Base-by-base conservation (phyloP, 2,888 invertebrate genomes). In the Ormyrus thymus region DNA sequence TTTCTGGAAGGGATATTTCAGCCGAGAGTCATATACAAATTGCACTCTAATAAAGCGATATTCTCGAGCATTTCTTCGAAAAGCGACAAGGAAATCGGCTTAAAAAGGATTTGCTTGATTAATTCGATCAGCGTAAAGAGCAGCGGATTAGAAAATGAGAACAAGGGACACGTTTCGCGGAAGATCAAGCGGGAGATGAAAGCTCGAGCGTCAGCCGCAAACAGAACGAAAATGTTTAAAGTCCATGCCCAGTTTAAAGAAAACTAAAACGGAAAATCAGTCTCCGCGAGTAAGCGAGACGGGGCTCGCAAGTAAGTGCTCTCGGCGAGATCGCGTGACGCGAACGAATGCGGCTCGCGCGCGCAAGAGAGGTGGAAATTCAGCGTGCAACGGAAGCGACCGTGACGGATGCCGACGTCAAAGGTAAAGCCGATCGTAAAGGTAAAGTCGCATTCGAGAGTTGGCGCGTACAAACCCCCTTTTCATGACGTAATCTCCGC, bases 401-500 rank as follows among this genome's bases (percentile, higher is more conserved):
- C 79, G 77, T 84, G 84, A 85, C 83, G 82, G 80, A 85, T 85
- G 79, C 81, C 78, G 62, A 80, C 81, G 83, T 83, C 83, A 82
- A 83, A 82, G 82, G 80, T 84, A 84, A 84, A 85, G 84, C 84
- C 83, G 83, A 84, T 84, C 84, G 82, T 85, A 85, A 84, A 83
- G 83, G 82, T 80, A 81, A 84, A 85, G 83, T 82, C 76, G 83
- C 83, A 83, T 85, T 83, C 81, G 82, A 81, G 83, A 82, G 83
- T 83, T 83, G 82, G 83, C 81, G 82, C 83, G 83, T 81, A 83
- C 83, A 79, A 53, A 13, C 55, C 48, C 66, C 46, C 55, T 59
- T 82, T 83, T 84, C 83, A 82, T 82, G 83, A 82, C 83, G 83
- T 86, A 87, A 86, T 86, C 85, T 84, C 81, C 82, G 82, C 85